phyloP scores from a whole-genome alignment of 2,797 vertebrate genomes.

The Rallus crepitans region DNA sequence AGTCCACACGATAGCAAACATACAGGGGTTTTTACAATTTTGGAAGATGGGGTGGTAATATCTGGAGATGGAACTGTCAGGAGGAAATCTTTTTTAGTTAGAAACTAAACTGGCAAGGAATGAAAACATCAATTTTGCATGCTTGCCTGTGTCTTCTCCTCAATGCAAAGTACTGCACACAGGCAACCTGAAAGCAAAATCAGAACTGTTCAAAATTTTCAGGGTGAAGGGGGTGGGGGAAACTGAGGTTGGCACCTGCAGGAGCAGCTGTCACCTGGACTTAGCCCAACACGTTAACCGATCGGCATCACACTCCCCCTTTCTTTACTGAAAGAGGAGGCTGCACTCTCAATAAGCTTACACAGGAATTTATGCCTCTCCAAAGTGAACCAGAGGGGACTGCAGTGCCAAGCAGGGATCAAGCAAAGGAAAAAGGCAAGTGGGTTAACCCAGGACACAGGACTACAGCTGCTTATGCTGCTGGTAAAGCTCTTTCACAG shows the following conservation, averaged over 20 bases:
- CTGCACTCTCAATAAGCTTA: neutral
- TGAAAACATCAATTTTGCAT: slow-evolving; percentile 27
- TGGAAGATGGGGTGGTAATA: neutral
- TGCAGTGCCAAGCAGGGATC: neutral
- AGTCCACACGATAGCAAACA: slow-evolving; percentile 27
- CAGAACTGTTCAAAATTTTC: neutral
- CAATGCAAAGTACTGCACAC: neutral
- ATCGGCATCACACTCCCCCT: neutral
- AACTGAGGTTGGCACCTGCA: neutral
- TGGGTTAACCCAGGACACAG: neutral
- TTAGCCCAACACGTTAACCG: rapidly evolving
- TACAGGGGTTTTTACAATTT: neutral
- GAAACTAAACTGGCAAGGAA: slow-evolving; percentile 1
- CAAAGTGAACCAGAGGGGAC: neutral
- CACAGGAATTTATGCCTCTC: neutral
- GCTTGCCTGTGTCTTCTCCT: neutral
- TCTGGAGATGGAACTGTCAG: slow-evolving; percentile 11
- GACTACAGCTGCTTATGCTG: neutral
- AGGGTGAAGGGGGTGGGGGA: neutral
- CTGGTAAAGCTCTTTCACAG: neutral
- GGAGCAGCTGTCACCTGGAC: neutral
- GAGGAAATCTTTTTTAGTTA: neutral
- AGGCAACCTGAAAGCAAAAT: neutral
- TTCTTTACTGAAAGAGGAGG: neutral
- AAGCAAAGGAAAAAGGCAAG: neutral